Evolutionary conservation across 2,888 invertebrate genomes (phyloP).

Genomic region (Conistra vaccinii): DNA sequence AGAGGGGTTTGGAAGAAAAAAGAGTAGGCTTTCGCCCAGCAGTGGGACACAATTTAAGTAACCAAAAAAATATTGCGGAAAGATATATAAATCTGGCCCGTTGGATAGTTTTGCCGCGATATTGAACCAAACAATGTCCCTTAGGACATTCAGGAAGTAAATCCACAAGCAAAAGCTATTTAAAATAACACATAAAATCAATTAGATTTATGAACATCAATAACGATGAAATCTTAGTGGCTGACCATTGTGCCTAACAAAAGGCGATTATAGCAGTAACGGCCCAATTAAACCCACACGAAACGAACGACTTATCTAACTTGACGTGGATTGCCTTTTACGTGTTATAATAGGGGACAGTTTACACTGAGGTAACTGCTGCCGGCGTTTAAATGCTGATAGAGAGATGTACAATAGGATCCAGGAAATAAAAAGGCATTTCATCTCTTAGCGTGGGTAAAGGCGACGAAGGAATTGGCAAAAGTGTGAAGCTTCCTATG

Average conservation of each 20-base stretch:
- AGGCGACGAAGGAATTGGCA: background rate
- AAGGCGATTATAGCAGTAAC: slow-evolving; percentile 48
- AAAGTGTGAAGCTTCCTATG: background rate
- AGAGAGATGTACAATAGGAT: background rate
- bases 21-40: background rate
- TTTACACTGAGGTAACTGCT: slow-evolving; percentile 1
- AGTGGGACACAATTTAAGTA: no score
- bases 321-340: slow-evolving; percentile 58
- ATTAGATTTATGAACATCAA: slow-evolving; percentile 52
- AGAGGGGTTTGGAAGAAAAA: background rate
- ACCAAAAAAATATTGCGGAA: background rate
- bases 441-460: background rate
- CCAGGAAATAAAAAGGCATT: no score
- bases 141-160: slow-evolving; percentile 8
- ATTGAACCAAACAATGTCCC: background rate
- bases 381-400: background rate
- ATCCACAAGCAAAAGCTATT: slow-evolving; percentile 2
- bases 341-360: slow-evolving; percentile 28
- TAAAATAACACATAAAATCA: slow-evolving; percentile 24
- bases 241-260: slow-evolving; percentile 48
- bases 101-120: background rate
- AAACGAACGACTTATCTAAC: slow-evolving; percentile 42
- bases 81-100: background rate
- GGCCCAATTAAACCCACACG: slow-evolving; percentile 53
- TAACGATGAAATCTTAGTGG: slow-evolving; percentile 46